phyloP scores from a whole-genome alignment of 64 coral and sea anemone genomes.

The Porites australiensis region DNA sequence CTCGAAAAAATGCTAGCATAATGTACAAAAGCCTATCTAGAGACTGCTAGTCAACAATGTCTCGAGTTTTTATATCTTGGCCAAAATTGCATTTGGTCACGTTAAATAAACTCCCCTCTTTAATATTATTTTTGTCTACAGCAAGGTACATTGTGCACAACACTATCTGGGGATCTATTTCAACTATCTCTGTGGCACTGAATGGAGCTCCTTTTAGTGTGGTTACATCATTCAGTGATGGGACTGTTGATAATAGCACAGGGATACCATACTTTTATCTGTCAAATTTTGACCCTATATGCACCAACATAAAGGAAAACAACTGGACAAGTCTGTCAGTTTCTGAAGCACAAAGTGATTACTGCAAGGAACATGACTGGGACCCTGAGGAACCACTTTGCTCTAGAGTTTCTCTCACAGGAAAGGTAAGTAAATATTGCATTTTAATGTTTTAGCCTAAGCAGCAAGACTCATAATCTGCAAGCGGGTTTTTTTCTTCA shows the following conservation, averaged over 20 bases:
- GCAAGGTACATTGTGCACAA: slow-evolving; percentile 50
- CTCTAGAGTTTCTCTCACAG: slow-evolving; percentile 26
- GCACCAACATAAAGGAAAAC: not conserved
- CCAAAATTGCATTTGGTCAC: not conserved
- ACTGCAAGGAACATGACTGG: slow-evolving; percentile 34
- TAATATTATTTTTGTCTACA: not conserved
- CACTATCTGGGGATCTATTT: slow-evolving; percentile 27
- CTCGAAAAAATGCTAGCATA: too few species aligned
- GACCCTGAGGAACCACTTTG: slow-evolving; percentile 32
- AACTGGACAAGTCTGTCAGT: not conserved
- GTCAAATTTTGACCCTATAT: not conserved
- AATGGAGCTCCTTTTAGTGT: slow-evolving; percentile 28
- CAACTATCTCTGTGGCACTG: slow-evolving; percentile 15
- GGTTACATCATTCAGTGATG: slow-evolving; percentile 38
- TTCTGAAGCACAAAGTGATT: slow-evolving; percentile 39
- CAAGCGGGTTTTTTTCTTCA: too few species aligned
- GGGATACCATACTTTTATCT: slow-evolving; percentile 47
- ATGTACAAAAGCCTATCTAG: too few species aligned
- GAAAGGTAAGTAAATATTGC: slow-evolving; percentile 14
- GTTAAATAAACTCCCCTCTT: not conserved
- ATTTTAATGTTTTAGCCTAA: too few species aligned
- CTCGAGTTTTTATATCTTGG: too few species aligned
- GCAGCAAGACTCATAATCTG: too few species aligned
- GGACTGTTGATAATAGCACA: slow-evolving; percentile 30
- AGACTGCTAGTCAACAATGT: too few species aligned